Base-by-base conservation (phyloP, 2,113 vertebrate genomes). In the Oryzias curvinotus region DNA sequence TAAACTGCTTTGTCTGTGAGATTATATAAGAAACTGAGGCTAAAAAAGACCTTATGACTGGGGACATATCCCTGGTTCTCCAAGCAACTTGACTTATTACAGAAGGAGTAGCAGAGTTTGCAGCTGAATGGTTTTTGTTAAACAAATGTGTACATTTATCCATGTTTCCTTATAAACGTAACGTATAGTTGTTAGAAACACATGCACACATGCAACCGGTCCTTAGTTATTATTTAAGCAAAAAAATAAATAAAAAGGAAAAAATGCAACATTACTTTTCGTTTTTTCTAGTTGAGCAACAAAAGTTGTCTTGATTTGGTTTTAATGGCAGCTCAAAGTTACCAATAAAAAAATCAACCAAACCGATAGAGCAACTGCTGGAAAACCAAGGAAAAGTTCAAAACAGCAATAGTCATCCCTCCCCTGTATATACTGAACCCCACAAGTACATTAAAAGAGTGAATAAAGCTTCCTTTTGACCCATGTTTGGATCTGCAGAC, bases 391-490 rank as follows among this genome's bases (percentile, higher is more conserved):
- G 2, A 2, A 13, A 5, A 17, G 15, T 62, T 4, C 42, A 21
- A 14, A 47, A 36, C 13, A 16, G 4, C 1, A 21, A 62, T 44
- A 47, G 42, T 21, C 50, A 13, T 42, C 16, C 4, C 13, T 10
- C 23, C 23, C 70, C 28, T 62, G 6, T 57, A 58, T 21, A 14
- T 0, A 23, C 65, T 80, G 84, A 89, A 90, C 84, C 83, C 78
- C 84, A 88, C 90, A 62, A 82, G 80, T 87, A 83, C 81, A 84
- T 15, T 45, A 91, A 89, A 88, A 91, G 82, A 90, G 83, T 25
- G 79, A 90, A 90, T 90, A 82, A 87, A 90, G 92, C 90, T 89
- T 89, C 83, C 91, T 92, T 91, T 76, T 92, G 86, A 77, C 86
- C 89, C 85, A 77, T 85, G 68, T 58, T 51, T 60, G 84, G 85